phyloP scores from a whole-genome alignment of 2,113 vertebrate genomes.

The Rattus rattus region DNA sequence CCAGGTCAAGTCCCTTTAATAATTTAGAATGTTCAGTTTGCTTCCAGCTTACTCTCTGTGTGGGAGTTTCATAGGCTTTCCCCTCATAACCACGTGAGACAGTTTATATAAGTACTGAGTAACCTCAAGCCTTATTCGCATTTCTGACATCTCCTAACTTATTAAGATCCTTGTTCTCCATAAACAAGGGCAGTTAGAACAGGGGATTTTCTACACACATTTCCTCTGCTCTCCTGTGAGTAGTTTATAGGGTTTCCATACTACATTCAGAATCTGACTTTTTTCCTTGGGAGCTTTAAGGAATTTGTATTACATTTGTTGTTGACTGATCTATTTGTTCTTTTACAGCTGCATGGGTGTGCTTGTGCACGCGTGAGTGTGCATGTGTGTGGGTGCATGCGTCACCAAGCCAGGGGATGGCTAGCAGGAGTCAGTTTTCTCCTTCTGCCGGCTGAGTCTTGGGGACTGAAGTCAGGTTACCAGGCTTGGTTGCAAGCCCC shows the following conservation, averaged over 20 bases:
- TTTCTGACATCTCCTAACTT: not conserved
- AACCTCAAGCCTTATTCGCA: not conserved
- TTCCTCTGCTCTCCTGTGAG: not conserved
- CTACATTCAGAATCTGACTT: conserved; percentile 15
- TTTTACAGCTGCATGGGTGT: not conserved
- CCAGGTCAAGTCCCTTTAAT: conserved; percentile 45
- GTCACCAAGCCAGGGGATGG: not conserved
- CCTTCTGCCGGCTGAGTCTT: not conserved
- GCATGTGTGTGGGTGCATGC: too few species aligned
- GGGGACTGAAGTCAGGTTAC: not conserved
- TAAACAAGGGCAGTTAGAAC: not conserved
- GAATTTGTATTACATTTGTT: too few species aligned
- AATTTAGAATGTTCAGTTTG: conserved; percentile 64
- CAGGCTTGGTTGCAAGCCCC: not conserved
- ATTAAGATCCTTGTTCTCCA: not conserved
- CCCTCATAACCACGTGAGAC: not conserved
- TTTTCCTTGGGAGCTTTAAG: not conserved
- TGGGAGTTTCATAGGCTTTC: not conserved
- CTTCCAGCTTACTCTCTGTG: conserved; percentile 30
- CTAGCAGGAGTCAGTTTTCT: not conserved
- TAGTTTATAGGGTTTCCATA: not conserved
- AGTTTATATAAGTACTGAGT: not conserved
- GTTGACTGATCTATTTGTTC: not conserved
- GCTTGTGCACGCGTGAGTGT: not conserved
- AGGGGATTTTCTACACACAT: not conserved